A percentile compares a stretch with the other conserved stretches of the same genome.
These are phyloP conservation scores for Heliconius melpomene DNA, from an alignment of 1,140 invertebrate species.

Conservation along the genomic window DNA sequence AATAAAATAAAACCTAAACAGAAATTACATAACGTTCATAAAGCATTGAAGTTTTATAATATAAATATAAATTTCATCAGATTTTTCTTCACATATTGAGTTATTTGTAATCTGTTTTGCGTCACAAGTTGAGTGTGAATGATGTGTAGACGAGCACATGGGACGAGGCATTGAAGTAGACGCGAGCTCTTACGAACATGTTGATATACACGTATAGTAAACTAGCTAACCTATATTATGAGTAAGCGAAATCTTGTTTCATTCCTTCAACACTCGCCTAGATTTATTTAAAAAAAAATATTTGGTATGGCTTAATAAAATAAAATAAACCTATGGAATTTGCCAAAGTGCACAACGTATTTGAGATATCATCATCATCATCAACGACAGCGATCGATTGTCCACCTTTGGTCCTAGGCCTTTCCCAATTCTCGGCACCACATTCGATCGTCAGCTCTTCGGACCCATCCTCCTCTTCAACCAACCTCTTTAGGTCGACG, in stretches of 20 bases:
- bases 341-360: too few relatives aligned
- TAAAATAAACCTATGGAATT: too few relatives aligned
- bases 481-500: too few relatives aligned
- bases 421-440: too few relatives aligned
- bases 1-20: not conserved
- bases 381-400: too few relatives aligned
- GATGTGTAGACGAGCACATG: slow-evolving; percentile 34
- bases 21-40: not conserved
- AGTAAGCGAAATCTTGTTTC: not conserved
- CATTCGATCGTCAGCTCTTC: too few relatives aligned
- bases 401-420: too few relatives aligned
- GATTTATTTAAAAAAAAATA: not conserved
- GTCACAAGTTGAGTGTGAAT: slow-evolving; percentile 34
- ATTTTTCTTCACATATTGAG: slow-evolving; percentile 25
- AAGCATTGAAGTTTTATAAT: not conserved
- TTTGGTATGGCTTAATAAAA: not conserved
- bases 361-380: too few relatives aligned
- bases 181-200: slow-evolving; percentile 27
- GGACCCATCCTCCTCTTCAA: too few relatives aligned
- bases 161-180: slow-evolving; percentile 27
- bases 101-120: slow-evolving; percentile 32
- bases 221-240: slow-evolving; percentile 14
- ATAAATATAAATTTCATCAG: slow-evolving; percentile 28
- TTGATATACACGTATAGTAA: slow-evolving; percentile 23
- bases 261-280: not conserved